These are phyloP conservation scores for Rallus crepitans DNA, from an alignment of 2,797 vertebrate genomes.

Conservation along the genomic window DNA sequence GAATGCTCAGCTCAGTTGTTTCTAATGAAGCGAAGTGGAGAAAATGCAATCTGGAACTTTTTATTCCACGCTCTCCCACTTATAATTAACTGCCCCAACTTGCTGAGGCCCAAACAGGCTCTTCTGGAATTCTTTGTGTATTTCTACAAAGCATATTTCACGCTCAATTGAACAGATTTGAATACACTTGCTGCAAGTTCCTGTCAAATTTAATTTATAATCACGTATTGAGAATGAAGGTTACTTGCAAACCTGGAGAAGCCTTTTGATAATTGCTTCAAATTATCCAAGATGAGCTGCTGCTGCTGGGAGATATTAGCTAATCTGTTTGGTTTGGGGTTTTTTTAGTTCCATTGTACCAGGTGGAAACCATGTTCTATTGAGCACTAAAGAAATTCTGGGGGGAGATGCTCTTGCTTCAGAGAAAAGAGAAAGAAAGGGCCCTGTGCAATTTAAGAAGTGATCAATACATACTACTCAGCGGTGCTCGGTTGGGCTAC, in stretches of 20 bases:
- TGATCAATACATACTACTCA: background rate
- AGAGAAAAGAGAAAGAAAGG: background rate
- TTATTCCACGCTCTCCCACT: slow-evolving; percentile 32
- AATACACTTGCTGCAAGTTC: slow-evolving; percentile 59
- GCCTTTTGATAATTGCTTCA: slow-evolving; percentile 10
- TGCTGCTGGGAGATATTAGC: background rate
- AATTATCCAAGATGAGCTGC: background rate
- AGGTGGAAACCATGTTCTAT: background rate
- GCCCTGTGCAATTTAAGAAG: background rate
- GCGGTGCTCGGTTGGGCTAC: too few relatives aligned
- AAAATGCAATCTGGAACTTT: slow-evolving; percentile 46
- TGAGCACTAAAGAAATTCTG: background rate
- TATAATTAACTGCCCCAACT: slow-evolving; percentile 56
- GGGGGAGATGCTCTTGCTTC: background rate
- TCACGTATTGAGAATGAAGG: background rate
- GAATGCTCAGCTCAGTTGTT: slow-evolving; percentile 6
- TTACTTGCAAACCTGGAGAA: slow-evolving; percentile 53
- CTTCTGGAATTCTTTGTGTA: slow-evolving; percentile 60
- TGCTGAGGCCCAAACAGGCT: slow-evolving; percentile 34
- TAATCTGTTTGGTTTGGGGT: background rate
- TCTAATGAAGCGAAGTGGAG: slow-evolving; percentile 36
- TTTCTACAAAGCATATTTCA: slow-evolving; percentile 61
- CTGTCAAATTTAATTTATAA: slow-evolving; percentile 58
- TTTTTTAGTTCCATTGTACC: background rate
- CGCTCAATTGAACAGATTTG: slow-evolving; percentile 68